Percentiles rank a stretch among this genome's conserved stretches.
Conservation (phyloP, 2,113 vertebrate genomes). For the Melierax canorus region DNA sequence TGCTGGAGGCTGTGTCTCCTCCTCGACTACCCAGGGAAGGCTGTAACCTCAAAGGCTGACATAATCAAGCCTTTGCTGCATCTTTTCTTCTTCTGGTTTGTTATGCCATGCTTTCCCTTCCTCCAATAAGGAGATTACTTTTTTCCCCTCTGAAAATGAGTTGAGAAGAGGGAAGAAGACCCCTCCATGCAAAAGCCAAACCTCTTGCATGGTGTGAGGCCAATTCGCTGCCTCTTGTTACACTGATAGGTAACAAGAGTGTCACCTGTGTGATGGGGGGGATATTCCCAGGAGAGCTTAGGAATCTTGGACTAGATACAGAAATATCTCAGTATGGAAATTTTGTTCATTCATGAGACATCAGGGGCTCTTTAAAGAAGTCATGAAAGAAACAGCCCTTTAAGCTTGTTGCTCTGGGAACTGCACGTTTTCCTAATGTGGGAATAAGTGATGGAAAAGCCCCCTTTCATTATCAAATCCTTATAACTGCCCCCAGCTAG, state of each 20-base stretch:
- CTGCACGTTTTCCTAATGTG: neutral
- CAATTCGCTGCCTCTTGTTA: neutral
- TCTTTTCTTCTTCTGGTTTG: neutral
- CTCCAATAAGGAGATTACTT: neutral
- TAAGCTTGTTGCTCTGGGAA: neutral
- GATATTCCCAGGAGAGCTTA: neutral
- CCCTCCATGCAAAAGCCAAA: neutral
- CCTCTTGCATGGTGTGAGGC: neutral
- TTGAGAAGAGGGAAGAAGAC: neutral
- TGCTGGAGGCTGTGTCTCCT: neutral
- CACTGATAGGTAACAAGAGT: neutral
- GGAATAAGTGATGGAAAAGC: neutral
- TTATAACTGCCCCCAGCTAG: neutral
- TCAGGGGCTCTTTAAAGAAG: neutral
- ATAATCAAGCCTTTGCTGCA: neutral
- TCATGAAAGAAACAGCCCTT: neutral
- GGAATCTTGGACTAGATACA: neutral
- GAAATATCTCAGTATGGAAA: neutral
- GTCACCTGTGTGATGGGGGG: neutral
- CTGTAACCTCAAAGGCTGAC: neutral
- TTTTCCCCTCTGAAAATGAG: neutral
- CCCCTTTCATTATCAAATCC: neutral
- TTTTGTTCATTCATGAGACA: neutral
- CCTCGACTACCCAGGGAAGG: neutral
- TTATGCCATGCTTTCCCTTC: neutral